Conservation (phyloP, 1,140 invertebrate species). For the Cataglyphis hispanica region DNA sequence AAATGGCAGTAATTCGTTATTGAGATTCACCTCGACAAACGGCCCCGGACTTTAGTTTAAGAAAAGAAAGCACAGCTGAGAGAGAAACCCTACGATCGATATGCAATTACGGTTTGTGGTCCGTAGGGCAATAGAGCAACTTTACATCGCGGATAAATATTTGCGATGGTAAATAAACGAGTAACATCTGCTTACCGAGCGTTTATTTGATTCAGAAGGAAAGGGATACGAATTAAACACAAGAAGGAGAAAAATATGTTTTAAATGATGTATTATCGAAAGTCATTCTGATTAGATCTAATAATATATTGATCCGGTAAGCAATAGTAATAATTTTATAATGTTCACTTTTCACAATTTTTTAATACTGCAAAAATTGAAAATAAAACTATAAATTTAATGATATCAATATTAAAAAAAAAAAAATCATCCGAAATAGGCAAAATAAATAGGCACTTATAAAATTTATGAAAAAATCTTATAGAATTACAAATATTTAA, state of each 20-base stretch:
- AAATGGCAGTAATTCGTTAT: conserved; percentile 16
- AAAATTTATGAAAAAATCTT: not conserved
- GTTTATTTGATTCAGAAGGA: conserved; percentile 45
- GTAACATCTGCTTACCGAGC: not conserved
- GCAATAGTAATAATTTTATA: not conserved
- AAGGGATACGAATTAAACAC: conserved; percentile 31
- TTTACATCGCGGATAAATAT: conserved; percentile 65
- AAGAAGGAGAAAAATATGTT: not conserved
- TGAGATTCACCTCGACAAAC: conserved; percentile 21
- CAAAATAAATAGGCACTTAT: not conserved
- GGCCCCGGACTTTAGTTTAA: not conserved
- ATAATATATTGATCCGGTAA: not conserved
- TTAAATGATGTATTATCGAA: not conserved
- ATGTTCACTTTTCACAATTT: not conserved
- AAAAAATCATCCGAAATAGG: not conserved
- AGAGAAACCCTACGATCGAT: conserved; percentile 60
- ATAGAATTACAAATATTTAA: not conserved
- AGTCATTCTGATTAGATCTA: not conserved
- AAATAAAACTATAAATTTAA: not conserved
- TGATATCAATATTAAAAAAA: not conserved
- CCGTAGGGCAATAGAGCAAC: conserved; percentile 40
- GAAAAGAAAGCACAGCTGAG: conserved; percentile 25
- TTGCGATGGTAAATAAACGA: conserved; percentile 58
- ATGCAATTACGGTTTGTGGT: conserved; percentile 67
- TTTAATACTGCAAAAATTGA: not conserved